Conservation (phyloP, 2,888 invertebrate species). For the Oxystoma pomonae region DNA sequence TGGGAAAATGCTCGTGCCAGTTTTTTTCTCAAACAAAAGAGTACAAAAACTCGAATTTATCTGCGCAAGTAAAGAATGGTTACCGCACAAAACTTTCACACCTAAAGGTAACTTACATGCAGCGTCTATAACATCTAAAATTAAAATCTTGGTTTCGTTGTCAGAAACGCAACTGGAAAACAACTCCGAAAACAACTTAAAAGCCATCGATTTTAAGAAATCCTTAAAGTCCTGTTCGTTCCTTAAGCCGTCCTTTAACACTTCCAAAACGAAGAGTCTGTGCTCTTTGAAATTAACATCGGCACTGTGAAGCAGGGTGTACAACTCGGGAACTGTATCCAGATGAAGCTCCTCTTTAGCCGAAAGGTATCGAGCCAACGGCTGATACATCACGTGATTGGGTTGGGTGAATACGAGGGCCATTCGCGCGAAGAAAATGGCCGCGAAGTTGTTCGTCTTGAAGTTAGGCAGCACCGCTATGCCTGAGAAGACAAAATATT, state of each 20-base stretch:
- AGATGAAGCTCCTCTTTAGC: constrained; percentile 70
- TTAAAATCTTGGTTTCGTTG: constrained; percentile 57
- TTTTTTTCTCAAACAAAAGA: constrained; percentile 10
- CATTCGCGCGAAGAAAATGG: constrained; percentile 67
- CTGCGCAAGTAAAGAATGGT: constrained; percentile 71
- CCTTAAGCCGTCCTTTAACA: constrained; percentile 73
- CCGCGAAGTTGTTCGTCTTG: constrained; percentile 46
- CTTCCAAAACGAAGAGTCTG: constrained; percentile 72
- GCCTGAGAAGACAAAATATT: constrained; percentile 32
- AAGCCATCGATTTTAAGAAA: constrained; percentile 67
- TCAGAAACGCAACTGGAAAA: constrained; percentile 63
- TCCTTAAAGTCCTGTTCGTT: constrained; percentile 70
- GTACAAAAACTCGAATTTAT: constrained; percentile 45
- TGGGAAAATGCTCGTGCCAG: constrained; percentile 13
- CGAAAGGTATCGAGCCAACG: constrained; percentile 51
- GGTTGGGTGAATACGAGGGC: constrained; percentile 71
- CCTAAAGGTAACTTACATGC: constrained; percentile 62
- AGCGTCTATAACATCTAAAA: constrained; percentile 61
- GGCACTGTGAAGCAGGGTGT: constrained; percentile 76
- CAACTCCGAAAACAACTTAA: constrained; percentile 73
- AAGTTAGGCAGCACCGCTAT: constrained; percentile 33
- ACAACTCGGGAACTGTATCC: constrained; percentile 80
- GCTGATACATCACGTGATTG: constrained; percentile 68
- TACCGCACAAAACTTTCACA: constrained; percentile 60
- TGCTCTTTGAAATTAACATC: constrained; percentile 66